Conservation (phyloP, 1,140 invertebrate genomes). For the Nilaparvata lugens region DNA sequence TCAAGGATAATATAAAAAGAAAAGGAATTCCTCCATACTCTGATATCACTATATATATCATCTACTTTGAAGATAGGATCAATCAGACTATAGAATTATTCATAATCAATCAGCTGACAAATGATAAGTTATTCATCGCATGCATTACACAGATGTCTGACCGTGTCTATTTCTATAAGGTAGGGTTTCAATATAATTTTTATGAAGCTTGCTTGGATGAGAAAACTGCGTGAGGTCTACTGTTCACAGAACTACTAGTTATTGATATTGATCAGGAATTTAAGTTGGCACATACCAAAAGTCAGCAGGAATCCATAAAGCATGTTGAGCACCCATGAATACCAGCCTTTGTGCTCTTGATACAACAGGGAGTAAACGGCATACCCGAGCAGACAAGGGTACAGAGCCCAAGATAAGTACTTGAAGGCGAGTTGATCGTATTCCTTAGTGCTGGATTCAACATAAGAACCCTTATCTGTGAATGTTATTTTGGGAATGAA, state of each 20-base stretch:
- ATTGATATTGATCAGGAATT: not conserved
- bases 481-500: constrained; percentile 72
- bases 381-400: constrained; percentile 86
- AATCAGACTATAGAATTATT: too few relatives aligned
- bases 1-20: too few relatives aligned
- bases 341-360: constrained; percentile 98
- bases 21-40: too few relatives aligned
- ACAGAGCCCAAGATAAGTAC: constrained; percentile 93
- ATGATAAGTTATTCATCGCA: too few relatives aligned
- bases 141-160: too few relatives aligned
- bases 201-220: not conserved
- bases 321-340: constrained; percentile 88
- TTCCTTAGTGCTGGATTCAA: constrained; percentile 86
- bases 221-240: too few relatives aligned
- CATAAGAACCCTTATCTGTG: constrained; percentile 93
- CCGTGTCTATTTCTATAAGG: too few relatives aligned
- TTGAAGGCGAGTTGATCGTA: constrained; percentile 95
- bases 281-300: constrained; percentile 57
- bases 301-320: constrained; percentile 96
- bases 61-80: too few relatives aligned
- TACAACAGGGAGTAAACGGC: constrained; percentile 95
- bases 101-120: too few relatives aligned
- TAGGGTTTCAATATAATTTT: too few relatives aligned
- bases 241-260: too few relatives aligned
- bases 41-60: too few relatives aligned